Evolutionary conservation across 2,888 invertebrate genomes (phyloP).

Genomic region (Torymus auratus): DNA sequence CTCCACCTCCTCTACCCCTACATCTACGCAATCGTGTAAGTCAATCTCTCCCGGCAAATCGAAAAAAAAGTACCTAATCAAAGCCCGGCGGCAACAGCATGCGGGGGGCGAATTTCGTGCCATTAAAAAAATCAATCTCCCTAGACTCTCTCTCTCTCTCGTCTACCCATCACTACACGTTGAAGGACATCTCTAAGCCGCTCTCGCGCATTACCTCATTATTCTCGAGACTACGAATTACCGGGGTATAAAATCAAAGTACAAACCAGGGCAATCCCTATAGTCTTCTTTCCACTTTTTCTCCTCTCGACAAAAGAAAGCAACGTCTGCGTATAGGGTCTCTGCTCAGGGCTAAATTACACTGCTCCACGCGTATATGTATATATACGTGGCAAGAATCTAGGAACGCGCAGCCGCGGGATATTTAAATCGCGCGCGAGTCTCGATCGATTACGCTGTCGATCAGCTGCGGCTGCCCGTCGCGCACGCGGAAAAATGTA

Average conservation of each 20-base stretch:
- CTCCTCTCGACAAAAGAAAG: conserved; percentile 1
- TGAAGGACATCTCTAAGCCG: conserved; percentile 21
- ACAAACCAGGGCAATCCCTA: not conserved
- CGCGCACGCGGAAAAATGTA: not conserved
- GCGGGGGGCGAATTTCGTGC: not conserved
- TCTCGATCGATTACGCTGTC: conserved; percentile 50
- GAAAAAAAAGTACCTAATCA: too few species aligned
- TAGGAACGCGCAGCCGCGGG: conserved; percentile 54
- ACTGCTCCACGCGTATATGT: conserved; percentile 1
- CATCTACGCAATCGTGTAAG: too few species aligned
- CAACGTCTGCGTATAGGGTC: not conserved
- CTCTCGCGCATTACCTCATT: conserved; percentile 3
- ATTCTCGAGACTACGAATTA: conserved; percentile 32
- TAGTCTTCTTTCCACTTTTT: not conserved
- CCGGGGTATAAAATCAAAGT: conserved; percentile 23
- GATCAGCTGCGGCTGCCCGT: conserved; percentile 44
- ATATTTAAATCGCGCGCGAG: conserved; percentile 59
- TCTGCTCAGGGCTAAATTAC: conserved; percentile 33
- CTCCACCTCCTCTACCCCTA: too few species aligned
- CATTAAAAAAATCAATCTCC: conserved; percentile 29
- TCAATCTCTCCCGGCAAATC: too few species aligned
- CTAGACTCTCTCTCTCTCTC: not conserved
- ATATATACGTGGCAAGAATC: conserved; percentile 33
- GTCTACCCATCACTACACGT: conserved; percentile 4
- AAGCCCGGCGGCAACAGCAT: too few species aligned